These are phyloP conservation scores for Chloropsis hardwickii DNA, from an alignment of 2,113 vertebrate genomes.

Conservation along the genomic window DNA sequence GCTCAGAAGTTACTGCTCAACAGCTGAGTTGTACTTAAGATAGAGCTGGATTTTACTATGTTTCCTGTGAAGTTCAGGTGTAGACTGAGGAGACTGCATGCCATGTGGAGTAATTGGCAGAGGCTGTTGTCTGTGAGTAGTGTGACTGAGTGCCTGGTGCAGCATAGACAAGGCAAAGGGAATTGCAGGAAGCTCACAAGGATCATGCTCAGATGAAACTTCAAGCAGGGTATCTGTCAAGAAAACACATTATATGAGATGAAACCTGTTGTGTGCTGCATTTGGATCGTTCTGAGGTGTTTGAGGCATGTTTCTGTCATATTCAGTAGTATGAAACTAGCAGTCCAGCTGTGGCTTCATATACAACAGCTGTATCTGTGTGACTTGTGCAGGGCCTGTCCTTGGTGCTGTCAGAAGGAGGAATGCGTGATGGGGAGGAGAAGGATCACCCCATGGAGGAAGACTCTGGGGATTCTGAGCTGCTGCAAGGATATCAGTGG, in stretches of 20 bases:
- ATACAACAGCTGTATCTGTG: background rate
- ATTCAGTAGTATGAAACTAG: background rate
- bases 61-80: background rate
- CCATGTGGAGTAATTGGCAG: background rate
- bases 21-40: background rate
- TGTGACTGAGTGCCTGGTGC: background rate
- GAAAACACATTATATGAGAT: background rate
- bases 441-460: slow-evolving; percentile 92
- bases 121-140: background rate
- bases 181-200: background rate
- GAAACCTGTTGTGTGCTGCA: background rate
- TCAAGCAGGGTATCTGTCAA: background rate
- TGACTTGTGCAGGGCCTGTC: slow-evolving; percentile 83
- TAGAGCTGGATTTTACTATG: background rate
- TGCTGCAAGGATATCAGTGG: slow-evolving; percentile 92
- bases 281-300: background rate
- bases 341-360: background rate
- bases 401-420: slow-evolving; percentile 89
- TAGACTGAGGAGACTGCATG: background rate
- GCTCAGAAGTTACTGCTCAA: background rate
- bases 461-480: slow-evolving; percentile 80
- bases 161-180: background rate
- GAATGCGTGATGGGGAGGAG: slow-evolving; percentile 87
- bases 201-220: background rate
- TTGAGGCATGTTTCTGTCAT: background rate